Evolutionary conservation across 2,113 vertebrate genomes (phyloP).

Genomic region (Forbesichthys papilliferus): DNA sequence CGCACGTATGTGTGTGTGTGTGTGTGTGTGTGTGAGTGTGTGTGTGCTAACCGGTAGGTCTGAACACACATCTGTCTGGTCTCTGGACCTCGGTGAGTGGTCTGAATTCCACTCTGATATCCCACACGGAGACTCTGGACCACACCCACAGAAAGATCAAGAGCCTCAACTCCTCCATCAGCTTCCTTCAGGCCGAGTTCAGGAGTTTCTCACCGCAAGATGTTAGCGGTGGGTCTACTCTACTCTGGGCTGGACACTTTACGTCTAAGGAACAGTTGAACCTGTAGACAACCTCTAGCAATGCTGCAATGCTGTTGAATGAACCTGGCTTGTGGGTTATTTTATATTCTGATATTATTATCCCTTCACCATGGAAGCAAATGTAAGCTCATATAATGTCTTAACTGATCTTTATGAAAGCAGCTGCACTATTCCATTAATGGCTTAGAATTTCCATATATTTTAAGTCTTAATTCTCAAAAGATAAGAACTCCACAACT

Average conservation of each 20-base stretch:
- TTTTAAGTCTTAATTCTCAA: no score
- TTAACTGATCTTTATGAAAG: no score
- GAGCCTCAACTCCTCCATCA: constrained; percentile 83
- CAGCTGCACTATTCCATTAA: no score
- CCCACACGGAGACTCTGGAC: constrained; percentile 77
- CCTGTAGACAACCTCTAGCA: no score
- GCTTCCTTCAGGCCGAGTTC: constrained; percentile 72
- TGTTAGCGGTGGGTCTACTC: constrained; percentile 63
- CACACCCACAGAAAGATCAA: constrained; percentile 78
- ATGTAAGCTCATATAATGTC: no score
- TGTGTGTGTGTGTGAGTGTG: background rate
- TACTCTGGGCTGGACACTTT: background rate
- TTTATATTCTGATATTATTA: no score
- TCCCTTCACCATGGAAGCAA: no score
- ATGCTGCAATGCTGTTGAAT: no score
- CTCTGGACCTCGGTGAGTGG: constrained; percentile 85
- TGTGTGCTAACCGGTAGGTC: constrained; percentile 50
- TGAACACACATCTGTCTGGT: constrained; percentile 84
- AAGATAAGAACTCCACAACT: no score
- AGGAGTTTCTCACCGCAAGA: constrained; percentile 66
- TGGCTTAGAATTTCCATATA: no score
- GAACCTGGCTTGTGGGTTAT: no score
- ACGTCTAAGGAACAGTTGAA: no score
- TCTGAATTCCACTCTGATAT: constrained; percentile 79
- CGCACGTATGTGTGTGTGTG: background rate